These are phyloP conservation scores for Artibeus jamaicensis DNA, from an alignment of 2,797 vertebrate species.

Conservation along the genomic window DNA sequence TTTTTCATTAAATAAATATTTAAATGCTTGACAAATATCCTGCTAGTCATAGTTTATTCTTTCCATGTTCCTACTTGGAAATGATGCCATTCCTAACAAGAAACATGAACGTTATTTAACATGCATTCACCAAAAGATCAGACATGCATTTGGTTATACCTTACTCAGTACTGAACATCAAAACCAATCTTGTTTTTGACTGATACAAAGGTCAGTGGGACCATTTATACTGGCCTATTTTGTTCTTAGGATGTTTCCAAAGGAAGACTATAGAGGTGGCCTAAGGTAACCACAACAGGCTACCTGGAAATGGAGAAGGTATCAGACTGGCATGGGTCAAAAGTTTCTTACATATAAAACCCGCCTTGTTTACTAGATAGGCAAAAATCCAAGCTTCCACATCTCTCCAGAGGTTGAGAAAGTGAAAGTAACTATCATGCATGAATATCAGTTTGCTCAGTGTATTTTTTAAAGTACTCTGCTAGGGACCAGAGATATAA, in stretches of 20 bases:
- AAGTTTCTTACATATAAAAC: constrained; percentile 19
- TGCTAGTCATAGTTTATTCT: background rate
- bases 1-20: constrained; percentile 6
- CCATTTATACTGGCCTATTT: background rate
- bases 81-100: constrained; percentile 1
- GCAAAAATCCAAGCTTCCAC: background rate
- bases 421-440: background rate
- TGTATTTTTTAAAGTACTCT: constrained; percentile 37
- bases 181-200: background rate
- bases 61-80: constrained; percentile 2
- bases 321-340: background rate
- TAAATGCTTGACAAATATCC: background rate
- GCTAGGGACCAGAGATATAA: background rate
- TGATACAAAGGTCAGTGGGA: background rate
- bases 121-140: background rate
- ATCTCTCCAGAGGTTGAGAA: background rate
- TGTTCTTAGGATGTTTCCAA: constrained; percentile 12
- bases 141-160: background rate
- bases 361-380: background rate
- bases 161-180: background rate
- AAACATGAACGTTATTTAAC: constrained; percentile 14
- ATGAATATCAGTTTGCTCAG: constrained; percentile 36
- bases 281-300: background rate
- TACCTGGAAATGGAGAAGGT: constrained; percentile 13
- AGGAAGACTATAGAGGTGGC: background rate